These are phyloP conservation scores for Acanthococcus lagerstroemiae DNA, from an alignment of 2,888 invertebrate genomes.

Conservation along the genomic window DNA sequence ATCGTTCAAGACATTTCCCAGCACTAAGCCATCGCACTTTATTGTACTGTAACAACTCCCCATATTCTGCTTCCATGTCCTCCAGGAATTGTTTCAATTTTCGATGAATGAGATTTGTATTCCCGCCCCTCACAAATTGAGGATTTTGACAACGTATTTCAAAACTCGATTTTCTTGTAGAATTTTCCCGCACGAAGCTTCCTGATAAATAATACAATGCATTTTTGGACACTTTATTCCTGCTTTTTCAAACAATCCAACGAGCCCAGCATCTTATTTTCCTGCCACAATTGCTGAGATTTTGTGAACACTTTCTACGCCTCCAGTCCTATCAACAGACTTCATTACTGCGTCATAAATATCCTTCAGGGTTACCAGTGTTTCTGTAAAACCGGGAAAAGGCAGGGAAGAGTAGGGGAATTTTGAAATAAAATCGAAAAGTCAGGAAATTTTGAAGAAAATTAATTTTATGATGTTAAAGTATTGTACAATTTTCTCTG, in stretches of 20 bases:
- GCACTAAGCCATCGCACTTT: constrained; percentile 35
- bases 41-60: constrained; percentile 32
- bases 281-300: constrained; percentile 34
- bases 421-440: no score
- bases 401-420: no score
- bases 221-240: constrained; percentile 33
- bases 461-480: no score
- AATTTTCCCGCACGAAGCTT: constrained; percentile 30
- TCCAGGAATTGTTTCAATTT: constrained; percentile 33
- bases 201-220: constrained; percentile 35
- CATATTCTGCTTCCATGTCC: constrained; percentile 32
- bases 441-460: no score
- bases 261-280: constrained; percentile 32
- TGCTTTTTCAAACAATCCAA: constrained; percentile 30
- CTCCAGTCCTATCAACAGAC: constrained; percentile 28
- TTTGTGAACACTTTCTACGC: constrained; percentile 17
- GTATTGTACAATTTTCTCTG: no score
- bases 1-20: constrained; percentile 33
- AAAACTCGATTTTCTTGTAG: constrained; percentile 28
- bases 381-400: no score
- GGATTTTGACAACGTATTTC: constrained; percentile 26
- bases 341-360: constrained; percentile 31
- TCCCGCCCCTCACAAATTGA: constrained; percentile 26
- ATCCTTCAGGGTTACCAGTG: no score
- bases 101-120: constrained; percentile 24